Conservation (phyloP, 2,888 invertebrate species). For the Stegana nigrithorax region DNA sequence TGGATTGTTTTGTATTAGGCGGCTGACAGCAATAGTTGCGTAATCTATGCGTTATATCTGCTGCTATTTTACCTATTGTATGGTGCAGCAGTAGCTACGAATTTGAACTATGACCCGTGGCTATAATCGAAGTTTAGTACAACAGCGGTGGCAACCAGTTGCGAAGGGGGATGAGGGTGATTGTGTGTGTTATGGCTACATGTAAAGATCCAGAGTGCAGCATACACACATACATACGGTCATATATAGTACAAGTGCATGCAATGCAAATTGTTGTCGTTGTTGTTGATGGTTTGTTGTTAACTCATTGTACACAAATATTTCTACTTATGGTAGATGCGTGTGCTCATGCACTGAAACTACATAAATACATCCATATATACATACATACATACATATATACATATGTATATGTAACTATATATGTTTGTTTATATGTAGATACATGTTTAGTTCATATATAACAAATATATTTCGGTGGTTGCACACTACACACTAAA, state of each 20-base stretch:
- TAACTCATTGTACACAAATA: too few species aligned
- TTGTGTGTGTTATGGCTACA: not conserved
- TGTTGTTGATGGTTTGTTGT: too few species aligned
- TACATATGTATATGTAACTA: not conserved
- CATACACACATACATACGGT: too few species aligned
- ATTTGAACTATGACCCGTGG: conserved; percentile 15
- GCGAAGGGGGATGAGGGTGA: not conserved
- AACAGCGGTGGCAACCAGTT: not conserved
- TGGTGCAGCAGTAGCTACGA: conserved; percentile 3
- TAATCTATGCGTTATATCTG: conserved; percentile 9
- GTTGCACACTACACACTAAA: conserved; percentile 7
- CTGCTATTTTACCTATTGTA: conserved; percentile 5
- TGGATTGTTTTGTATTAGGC: not conserved
- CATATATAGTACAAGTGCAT: too few species aligned
- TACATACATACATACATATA: not conserved
- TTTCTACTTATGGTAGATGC: not conserved
- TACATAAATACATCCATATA: not conserved
- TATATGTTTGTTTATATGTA: not conserved
- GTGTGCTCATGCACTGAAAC: too few species aligned
- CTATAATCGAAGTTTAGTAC: not conserved
- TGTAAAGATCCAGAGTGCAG: not conserved
- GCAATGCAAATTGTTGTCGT: not conserved
- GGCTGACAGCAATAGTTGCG: conserved; percentile 13
- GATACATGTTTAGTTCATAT: not conserved
- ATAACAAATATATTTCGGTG: conserved; percentile 12